phyloP scores from a whole-genome alignment of 2,797 vertebrate species.

The Poeciliopsis paucimaculata region DNA sequence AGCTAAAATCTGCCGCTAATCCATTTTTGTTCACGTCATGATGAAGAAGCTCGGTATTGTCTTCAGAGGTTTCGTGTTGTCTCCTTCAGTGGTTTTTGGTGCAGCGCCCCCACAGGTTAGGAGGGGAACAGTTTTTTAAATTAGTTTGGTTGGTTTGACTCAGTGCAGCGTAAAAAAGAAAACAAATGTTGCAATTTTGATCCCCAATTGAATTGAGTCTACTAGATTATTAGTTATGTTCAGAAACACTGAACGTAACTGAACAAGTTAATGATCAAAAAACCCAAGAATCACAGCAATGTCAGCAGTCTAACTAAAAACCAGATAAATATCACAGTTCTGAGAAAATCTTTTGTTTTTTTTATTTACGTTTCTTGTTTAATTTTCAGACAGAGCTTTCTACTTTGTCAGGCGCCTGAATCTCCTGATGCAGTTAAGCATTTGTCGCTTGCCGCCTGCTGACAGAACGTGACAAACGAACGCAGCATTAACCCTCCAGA shows the following conservation, averaged over 20 bases:
- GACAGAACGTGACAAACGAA: slow-evolving; percentile 27
- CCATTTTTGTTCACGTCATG: not conserved
- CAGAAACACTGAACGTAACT: not conserved
- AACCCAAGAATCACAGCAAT: not conserved
- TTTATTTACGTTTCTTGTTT: not conserved
- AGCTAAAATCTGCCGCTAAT: not conserved
- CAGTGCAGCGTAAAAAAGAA: not conserved
- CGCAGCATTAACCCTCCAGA: slow-evolving; percentile 14
- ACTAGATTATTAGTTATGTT: not conserved
- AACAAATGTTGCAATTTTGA: not conserved
- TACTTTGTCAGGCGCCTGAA: not conserved
- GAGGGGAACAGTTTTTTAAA: no score
- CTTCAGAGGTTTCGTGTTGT: not conserved
- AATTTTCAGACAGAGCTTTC: not conserved
- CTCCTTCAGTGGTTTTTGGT: not conserved
- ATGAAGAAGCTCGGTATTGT: not conserved
- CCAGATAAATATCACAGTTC: not conserved
- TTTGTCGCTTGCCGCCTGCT: not conserved
- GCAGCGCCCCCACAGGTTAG: not conserved
- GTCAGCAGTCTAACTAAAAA: not conserved
- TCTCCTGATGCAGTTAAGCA: not conserved
- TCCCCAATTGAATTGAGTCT: not conserved
- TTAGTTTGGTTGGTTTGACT: no score
- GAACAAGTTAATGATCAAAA: not conserved
- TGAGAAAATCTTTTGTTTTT: not conserved